Evolutionary conservation across 2,888 invertebrate genomes (phyloP).

Genomic region (Pasiphila rectangulata): DNA sequence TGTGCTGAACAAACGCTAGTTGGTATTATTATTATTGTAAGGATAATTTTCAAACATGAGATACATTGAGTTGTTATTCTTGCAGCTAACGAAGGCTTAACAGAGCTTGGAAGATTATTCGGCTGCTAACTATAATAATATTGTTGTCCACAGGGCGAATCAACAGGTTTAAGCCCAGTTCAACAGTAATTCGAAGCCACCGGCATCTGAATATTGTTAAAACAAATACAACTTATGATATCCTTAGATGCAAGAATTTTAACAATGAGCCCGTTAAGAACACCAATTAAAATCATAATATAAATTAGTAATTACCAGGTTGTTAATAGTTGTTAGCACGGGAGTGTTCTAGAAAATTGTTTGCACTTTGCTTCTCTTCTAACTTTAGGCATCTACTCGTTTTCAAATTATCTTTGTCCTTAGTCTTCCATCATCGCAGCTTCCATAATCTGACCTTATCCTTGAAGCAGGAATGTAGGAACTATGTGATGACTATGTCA

Average conservation of each 20-base stretch:
- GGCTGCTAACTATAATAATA: not conserved
- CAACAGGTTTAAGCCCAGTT: not conserved
- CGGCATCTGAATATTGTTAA: not conserved
- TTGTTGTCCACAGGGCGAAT: not conserved
- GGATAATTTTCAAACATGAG: slow-evolving; percentile 23
- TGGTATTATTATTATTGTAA: slow-evolving; percentile 29
- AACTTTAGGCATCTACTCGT: slow-evolving; percentile 40
- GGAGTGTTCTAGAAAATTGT: slow-evolving; percentile 54
- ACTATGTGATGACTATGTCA: slow-evolving; percentile 81
- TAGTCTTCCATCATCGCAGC: slow-evolving; percentile 76
- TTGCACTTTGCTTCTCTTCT: slow-evolving; percentile 62
- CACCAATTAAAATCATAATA: slow-evolving; percentile 68
- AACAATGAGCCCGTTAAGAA: slow-evolving; percentile 56
- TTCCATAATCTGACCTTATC: slow-evolving; percentile 63
- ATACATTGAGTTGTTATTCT: slow-evolving; percentile 16
- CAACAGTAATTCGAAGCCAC: not conserved
- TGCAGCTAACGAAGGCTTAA: slow-evolving; percentile 13
- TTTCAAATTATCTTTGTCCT: slow-evolving; percentile 53
- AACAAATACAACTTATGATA: slow-evolving; percentile 18
- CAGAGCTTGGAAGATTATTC: not conserved
- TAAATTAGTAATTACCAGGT: slow-evolving; percentile 58
- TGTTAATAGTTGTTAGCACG: slow-evolving; percentile 61
- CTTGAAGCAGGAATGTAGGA: slow-evolving; percentile 69
- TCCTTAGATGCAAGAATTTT: slow-evolving; percentile 18
- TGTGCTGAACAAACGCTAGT: slow-evolving; percentile 25